Base-by-base conservation (phyloP, 2,797 vertebrate genomes). In the Telmatherina bonti region DNA sequence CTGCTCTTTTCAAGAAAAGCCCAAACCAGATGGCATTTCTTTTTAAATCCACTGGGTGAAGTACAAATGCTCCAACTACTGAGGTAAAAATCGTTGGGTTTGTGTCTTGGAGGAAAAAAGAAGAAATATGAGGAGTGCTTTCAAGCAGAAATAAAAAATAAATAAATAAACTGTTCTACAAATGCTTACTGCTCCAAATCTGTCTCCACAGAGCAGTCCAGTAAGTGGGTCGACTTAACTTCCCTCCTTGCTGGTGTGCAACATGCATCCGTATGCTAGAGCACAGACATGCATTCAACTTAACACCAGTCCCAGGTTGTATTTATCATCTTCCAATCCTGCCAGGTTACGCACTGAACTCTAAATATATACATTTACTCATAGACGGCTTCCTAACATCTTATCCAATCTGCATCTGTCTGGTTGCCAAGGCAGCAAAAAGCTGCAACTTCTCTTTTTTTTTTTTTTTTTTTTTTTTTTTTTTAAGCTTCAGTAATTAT, bases 211-310 rank as follows among this genome's bases (percentile, higher is more conserved):
- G 70, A 77, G 79, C 76, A 79, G 74, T 70, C 80, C 78, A 85
- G 76, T 70, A 89, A 87, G 81, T 85, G 80, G 85, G 85, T 85
- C 78, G 60, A 76, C 78, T 81, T 66, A 78, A 86, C 75, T 79
- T 60, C 38, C 74, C 58, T 79, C 53, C 68, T 79, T 68, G 77
- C 69, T 71, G 60, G 57, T 72, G 64, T 60, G 76, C 67, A 80
- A 68, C 66, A 65, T 77, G 72, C 74, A 78, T 72, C 65, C 75
- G 36, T 65, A 73, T 75, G 76, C 69, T 53, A 35, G 45, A 76
- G 65, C 36, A 35, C 70, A 69, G 73, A 79, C 72, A 75, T 85
- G 67, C 62, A 78, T 78, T 65, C 54, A 72, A 72, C 51, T 36
- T 72, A 41, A 65, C 54, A 60, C 64, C 41, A 66, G 69, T 79